Percentiles rank a stretch among this genome's conserved stretches.
These are phyloP conservation scores for Girardia tigrina DNA, from an alignment of 2,888 invertebrate genomes.

Conservation along the genomic window DNA sequence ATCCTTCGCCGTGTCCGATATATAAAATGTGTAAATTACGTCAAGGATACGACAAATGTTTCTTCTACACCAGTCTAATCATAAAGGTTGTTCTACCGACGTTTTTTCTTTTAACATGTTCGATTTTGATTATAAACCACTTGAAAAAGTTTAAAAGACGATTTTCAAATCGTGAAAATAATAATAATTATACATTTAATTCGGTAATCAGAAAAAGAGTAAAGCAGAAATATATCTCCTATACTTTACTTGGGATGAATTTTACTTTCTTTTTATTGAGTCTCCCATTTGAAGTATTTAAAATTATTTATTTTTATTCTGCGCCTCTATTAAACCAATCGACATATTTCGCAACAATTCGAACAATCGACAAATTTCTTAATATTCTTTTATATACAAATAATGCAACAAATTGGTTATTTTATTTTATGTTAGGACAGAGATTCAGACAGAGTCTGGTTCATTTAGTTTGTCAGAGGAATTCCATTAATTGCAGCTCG, in stretches of 20 bases:
- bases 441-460: slow-evolving; percentile 33
- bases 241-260: slow-evolving; percentile 34
- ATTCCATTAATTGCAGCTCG: neutral
- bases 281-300: slow-evolving; percentile 34
- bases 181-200: neutral
- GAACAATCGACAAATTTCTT: slow-evolving; percentile 29
- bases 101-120: slow-evolving; percentile 20
- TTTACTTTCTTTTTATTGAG: slow-evolving; percentile 34
- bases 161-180: slow-evolving; percentile 24
- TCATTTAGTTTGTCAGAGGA: neutral
- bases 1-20: neutral
- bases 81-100: slow-evolving; percentile 34
- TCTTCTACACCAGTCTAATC: slow-evolving; percentile 32
- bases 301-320: slow-evolving; percentile 28
- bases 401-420: slow-evolving; percentile 36
- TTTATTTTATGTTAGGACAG: slow-evolving; percentile 35
- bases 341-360: neutral
- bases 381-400: slow-evolving; percentile 35
- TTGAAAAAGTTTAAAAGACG: slow-evolving; percentile 27
- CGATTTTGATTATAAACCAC: slow-evolving; percentile 31
- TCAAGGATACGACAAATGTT: neutral
- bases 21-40: neutral
- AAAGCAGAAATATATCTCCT: slow-evolving; percentile 34
- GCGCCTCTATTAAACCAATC: neutral
- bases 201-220: slow-evolving; percentile 23